Evolutionary conservation across 2,888 invertebrate genomes (phyloP).

Genomic region (Andrena hattorfiana): DNA sequence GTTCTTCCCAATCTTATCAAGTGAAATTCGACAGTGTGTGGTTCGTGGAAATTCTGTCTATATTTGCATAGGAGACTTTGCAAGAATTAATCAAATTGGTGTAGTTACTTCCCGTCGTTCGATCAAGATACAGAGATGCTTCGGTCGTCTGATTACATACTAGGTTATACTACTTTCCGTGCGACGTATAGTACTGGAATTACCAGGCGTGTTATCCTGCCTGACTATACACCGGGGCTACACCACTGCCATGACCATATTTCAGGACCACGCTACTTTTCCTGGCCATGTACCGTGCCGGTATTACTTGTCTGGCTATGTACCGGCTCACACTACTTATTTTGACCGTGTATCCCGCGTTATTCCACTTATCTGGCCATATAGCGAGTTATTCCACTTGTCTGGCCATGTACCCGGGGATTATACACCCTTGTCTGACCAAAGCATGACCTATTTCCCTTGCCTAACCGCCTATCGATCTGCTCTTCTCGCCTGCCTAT

Average conservation of each 20-base stretch:
- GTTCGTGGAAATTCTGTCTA: too few species aligned
- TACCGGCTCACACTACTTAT: slow-evolving; percentile 44
- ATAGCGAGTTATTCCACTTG: slow-evolving; percentile 57
- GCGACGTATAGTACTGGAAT: slow-evolving; percentile 15
- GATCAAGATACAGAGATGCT: not conserved
- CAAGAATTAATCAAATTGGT: not conserved
- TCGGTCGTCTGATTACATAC: slow-evolving; percentile 15
- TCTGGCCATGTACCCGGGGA: slow-evolving; percentile 50
- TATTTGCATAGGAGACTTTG: not conserved
- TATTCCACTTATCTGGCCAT: slow-evolving; percentile 57
- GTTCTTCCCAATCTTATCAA: not conserved
- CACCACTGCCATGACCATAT: slow-evolving; percentile 38
- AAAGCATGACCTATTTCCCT: slow-evolving; percentile 53
- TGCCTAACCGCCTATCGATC: slow-evolving; percentile 48
- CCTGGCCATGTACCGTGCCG: slow-evolving; percentile 32
- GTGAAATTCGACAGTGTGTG: too few species aligned
- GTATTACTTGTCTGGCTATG: slow-evolving; percentile 16
- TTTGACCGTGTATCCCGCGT: slow-evolving; percentile 45
- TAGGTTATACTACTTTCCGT: not conserved
- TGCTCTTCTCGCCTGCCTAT: slow-evolving; percentile 8
- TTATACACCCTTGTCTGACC: slow-evolving; percentile 60
- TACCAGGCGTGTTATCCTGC: not conserved
- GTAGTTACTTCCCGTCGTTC: not conserved
- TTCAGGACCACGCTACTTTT: slow-evolving; percentile 39
- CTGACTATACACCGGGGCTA: slow-evolving; percentile 23